Percentiles rank a stretch among this genome's conserved stretches.
phyloP scores from a whole-genome alignment of 1,140 invertebrate genomes.

The Orius insidiosus region DNA sequence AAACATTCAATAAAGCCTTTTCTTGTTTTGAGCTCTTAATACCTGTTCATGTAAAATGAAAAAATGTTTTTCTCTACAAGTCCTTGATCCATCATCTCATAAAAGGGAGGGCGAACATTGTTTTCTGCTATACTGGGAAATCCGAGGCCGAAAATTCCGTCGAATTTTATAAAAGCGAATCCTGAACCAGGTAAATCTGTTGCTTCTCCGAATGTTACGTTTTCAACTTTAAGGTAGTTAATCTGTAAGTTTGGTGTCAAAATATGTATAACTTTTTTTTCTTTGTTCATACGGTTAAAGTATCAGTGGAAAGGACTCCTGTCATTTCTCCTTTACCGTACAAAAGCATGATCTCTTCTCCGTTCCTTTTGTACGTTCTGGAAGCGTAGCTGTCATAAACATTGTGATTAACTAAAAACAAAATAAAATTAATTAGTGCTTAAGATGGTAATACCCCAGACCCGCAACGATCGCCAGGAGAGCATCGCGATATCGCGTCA shows the following conservation, averaged over 20 bases:
- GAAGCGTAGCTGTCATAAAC: constrained; percentile 1
- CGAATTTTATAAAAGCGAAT: constrained; percentile 43
- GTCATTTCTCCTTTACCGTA: constrained; percentile 8
- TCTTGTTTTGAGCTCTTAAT: too few relatives aligned
- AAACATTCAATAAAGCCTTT: constrained; percentile 15
- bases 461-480: too few relatives aligned
- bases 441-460: background rate
- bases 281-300: constrained; percentile 5
- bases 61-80: constrained; percentile 35
- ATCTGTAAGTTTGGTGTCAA: constrained; percentile 30
- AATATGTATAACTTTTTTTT: background rate
- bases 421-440: background rate
- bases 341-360: background rate
- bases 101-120: constrained; percentile 36
- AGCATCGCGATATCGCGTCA: too few relatives aligned
- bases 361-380: background rate
- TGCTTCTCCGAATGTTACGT: constrained; percentile 48
- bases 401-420: constrained; percentile 1
- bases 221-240: constrained; percentile 26
- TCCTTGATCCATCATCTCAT: constrained; percentile 40
- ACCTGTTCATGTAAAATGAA: constrained; percentile 43
- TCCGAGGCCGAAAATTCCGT: constrained; percentile 40
- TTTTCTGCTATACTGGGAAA: constrained; percentile 38
- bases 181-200: constrained; percentile 29
- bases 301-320: constrained; percentile 7